These are phyloP conservation scores for Mus musculus DNA, from an alignment of 2,113 vertebrate genomes.

Conservation along the genomic window DNA sequence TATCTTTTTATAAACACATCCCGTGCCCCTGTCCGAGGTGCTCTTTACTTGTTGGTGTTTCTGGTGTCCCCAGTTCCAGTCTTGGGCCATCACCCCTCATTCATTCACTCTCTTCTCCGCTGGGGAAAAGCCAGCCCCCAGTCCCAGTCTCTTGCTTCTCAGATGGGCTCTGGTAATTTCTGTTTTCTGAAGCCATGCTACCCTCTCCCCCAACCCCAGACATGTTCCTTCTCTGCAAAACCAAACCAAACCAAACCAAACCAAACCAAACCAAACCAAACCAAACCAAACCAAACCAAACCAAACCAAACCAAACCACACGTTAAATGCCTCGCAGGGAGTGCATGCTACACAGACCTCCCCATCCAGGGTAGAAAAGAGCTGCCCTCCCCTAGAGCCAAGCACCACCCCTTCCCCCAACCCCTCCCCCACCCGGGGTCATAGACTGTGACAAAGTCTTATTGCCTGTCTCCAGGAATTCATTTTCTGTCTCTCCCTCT, in stretches of 20 bases:
- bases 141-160: background rate
- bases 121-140: background rate
- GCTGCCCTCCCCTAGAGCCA: background rate
- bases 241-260: too few species aligned
- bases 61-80: accelerated
- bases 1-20: too few species aligned
- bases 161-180: accelerated
- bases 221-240: background rate
- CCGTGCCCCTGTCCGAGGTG: accelerated
- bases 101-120: accelerated
- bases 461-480: constrained; percentile 80
- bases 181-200: background rate
- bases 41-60: accelerated
- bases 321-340: background rate
- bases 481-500: constrained; percentile 76
- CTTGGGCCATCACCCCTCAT: accelerated
- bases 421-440: constrained; percentile 30
- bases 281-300: too few species aligned
- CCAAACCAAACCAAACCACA: too few species aligned
- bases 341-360: accelerated
- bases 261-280: too few species aligned
- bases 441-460: constrained; percentile 76
- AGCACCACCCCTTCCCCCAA: background rate
- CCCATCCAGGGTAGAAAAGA: background rate
- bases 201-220: too few species aligned